phyloP scores from a whole-genome alignment of 2,113 vertebrate species.

The Callochromis pleurospilus region DNA sequence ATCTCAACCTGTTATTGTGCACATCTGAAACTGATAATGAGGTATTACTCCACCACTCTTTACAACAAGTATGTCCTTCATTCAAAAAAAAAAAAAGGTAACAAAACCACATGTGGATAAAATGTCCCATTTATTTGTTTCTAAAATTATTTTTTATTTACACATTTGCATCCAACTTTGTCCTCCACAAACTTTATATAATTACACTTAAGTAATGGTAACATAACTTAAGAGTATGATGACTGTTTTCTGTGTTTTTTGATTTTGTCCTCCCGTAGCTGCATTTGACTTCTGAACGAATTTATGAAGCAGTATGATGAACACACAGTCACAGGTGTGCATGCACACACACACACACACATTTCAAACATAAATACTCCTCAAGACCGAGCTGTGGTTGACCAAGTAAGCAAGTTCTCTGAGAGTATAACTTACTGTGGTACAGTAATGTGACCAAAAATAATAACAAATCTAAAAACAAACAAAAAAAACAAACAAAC shows the following conservation, averaged over 20 bases:
- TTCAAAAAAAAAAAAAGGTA: background rate
- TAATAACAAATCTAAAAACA: background rate
- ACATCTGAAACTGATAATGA: background rate
- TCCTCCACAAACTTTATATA: slow-evolving; percentile 44
- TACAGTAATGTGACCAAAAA: slow-evolving; percentile 66
- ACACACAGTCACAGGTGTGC: slow-evolving; percentile 47
- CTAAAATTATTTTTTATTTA: slow-evolving; percentile 70
- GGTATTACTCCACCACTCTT: background rate
- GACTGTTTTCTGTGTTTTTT: slow-evolving; percentile 39
- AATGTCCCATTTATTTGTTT: slow-evolving; percentile 71
- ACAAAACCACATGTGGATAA: slow-evolving; percentile 47
- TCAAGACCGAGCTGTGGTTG: slow-evolving; percentile 51
- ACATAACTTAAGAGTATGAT: slow-evolving; percentile 67
- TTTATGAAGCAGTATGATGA: slow-evolving; percentile 28
- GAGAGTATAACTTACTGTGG: slow-evolving; percentile 71
- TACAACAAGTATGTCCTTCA: background rate
- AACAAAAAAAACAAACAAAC: slow-evolving; percentile 15
- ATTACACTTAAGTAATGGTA: slow-evolving; percentile 54
- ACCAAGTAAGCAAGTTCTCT: slow-evolving; percentile 59
- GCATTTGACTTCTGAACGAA: slow-evolving; percentile 43
- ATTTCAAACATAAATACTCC: slow-evolving; percentile 69
- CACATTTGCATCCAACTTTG: slow-evolving; percentile 54
- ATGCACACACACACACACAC: slow-evolving; percentile 45
- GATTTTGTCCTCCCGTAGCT: slow-evolving; percentile 64
- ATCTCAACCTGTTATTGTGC: background rate